A percentile compares a stretch with the other conserved stretches of the same genome.
Evolutionary conservation across 1,140 invertebrate genomes (phyloP).

Genomic region (Drosophila ambigua): DNA sequence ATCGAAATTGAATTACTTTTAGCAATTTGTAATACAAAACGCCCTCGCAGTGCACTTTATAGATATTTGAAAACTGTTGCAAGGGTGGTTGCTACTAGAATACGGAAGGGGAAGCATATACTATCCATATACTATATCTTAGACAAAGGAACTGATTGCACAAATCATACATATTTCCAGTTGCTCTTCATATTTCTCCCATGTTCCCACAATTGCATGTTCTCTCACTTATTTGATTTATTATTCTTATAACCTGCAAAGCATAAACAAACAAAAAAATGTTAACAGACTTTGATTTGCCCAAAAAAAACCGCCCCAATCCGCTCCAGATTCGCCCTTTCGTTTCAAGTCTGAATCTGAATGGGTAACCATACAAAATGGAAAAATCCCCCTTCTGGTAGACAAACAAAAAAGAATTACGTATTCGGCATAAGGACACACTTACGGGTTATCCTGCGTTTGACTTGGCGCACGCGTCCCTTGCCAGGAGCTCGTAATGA

Average conservation of each 20-base stretch:
- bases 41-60: constrained; percentile 18
- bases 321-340: constrained; percentile 24
- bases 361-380: constrained; percentile 31
- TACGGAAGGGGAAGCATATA: too few species aligned
- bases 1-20: constrained; percentile 72
- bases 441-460: constrained; percentile 54
- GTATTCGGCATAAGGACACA: constrained; percentile 47
- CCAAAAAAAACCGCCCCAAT: constrained; percentile 1
- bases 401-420: constrained; percentile 68
- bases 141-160: too few species aligned
- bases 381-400: constrained; percentile 10
- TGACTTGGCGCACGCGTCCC: constrained; percentile 63
- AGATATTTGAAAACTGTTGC: constrained; percentile 4
- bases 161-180: too few species aligned
- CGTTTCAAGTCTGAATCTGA: constrained; percentile 15
- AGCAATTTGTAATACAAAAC: constrained; percentile 67
- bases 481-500: constrained; percentile 32
- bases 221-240: not conserved
- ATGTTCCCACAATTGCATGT: too few species aligned
- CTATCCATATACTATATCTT: too few species aligned
- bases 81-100: not conserved
- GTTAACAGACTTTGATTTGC: constrained; percentile 52
- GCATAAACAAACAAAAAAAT: constrained; percentile 59
- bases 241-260: constrained; percentile 7
- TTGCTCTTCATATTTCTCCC: too few species aligned